Base-by-base conservation (phyloP, 1,140 invertebrate species). In the Plectus sambesii region DNA sequence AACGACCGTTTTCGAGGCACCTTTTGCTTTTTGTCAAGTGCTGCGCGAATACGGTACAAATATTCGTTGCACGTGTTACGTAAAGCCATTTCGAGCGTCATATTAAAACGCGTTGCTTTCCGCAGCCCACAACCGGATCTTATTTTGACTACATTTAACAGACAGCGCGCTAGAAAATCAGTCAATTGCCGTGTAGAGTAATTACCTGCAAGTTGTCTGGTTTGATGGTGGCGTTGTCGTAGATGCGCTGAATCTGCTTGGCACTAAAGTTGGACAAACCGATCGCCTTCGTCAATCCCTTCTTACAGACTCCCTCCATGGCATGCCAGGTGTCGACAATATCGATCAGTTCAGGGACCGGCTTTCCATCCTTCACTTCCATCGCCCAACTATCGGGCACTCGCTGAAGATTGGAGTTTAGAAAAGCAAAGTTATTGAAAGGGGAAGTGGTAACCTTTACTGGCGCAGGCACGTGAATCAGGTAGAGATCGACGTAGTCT, bases 321-420 rank as follows among this genome's bases (percentile, higher is more conserved):
- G 12, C 12, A 5, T 24, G 9, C 17, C 47, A 12, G 12, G 42
- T 33, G 12, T 33, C 30, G 2, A 55, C 47, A 5, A 43, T 23
- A 5, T 29, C 25, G 29, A 52, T 12, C 12, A 33, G n/a, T 15
- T 51, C 49, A 12, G 5, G 50, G 4, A 41, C 48, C 5, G 23
- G 17, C 29, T 51, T 48, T 20, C 47, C 47, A 1, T 47, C 19
- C n/a, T 26, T 37, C 9, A 22, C 89, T 69, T 92, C 88, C 65
- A 87, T 77, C 17, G 76, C 76, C 5, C 94, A 81, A 72, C 89
- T 76, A 58, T 88, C 81, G 0, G 88, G 88, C 25, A 94, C 70
- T 69, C 87, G 87, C 54, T 23, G 47, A 45, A n/a, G 22, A 5
- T 12, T 27, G 5, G n/a, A 6, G 8, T 47, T 45, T 45, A 45